phyloP scores from a whole-genome alignment of 1,140 invertebrate species.

The Thaumetopoea pityocampa region DNA sequence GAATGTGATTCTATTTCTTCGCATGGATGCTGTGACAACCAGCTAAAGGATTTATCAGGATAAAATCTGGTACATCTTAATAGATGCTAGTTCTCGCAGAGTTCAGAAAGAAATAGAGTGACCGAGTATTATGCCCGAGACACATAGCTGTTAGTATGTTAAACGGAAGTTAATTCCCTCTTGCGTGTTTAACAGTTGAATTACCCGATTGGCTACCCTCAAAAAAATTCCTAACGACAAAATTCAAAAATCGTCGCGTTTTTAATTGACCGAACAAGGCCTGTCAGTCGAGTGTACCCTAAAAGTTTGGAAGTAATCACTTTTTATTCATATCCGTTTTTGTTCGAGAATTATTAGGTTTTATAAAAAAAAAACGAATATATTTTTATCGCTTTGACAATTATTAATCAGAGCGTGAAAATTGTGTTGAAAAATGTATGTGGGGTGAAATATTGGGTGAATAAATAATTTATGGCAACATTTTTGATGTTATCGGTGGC shows the following conservation, averaged over 20 bases:
- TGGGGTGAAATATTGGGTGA: too few relatives aligned
- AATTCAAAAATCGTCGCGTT: slow-evolving; percentile 26
- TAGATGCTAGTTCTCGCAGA: too few relatives aligned
- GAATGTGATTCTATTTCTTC: too few relatives aligned
- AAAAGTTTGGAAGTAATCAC: slow-evolving; percentile 19
- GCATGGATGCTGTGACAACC: too few relatives aligned
- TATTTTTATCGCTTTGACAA: neutral
- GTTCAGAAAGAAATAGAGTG: too few relatives aligned
- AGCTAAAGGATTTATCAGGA: too few relatives aligned
- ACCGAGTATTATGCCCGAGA: too few relatives aligned
- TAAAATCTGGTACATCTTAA: too few relatives aligned
- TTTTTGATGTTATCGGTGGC: too few relatives aligned
- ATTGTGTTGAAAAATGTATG: too few relatives aligned
- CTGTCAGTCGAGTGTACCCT: slow-evolving; percentile 18
- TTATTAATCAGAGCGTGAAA: too few relatives aligned
- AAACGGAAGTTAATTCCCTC: slow-evolving; percentile 34
- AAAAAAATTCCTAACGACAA: slow-evolving; percentile 24
- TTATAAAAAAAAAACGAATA: slow-evolving; percentile 1
- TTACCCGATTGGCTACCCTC: slow-evolving; percentile 35
- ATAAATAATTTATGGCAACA: too few relatives aligned
- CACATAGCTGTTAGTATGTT: slow-evolving; percentile 12
- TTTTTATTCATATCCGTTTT: slow-evolving; percentile 22
- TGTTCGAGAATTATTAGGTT: slow-evolving; percentile 10
- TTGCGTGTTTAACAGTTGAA: slow-evolving; percentile 42
- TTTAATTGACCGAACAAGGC: slow-evolving; percentile 28